Conservation (phyloP, 2,888 invertebrate species). For the Pyrrhia umbra region DNA sequence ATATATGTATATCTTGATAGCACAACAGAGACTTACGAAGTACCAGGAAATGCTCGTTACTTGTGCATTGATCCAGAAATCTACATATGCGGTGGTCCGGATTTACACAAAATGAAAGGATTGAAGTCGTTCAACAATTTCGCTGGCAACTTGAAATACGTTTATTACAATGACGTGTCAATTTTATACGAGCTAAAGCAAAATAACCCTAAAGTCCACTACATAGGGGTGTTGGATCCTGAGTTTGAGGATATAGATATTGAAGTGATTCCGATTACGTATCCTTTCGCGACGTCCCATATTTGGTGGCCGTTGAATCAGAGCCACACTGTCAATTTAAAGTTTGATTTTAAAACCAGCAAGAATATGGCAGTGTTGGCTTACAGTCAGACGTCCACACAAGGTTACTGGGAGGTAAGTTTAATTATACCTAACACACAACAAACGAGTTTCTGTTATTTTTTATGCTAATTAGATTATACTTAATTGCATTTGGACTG, state of each 20-base stretch:
- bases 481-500: slow-evolving; percentile 12
- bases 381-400: slow-evolving; percentile 94
- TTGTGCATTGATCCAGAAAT: slow-evolving; percentile 98
- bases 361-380: slow-evolving; percentile 96
- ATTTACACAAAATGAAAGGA: slow-evolving; percentile 95
- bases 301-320: slow-evolving; percentile 96
- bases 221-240: slow-evolving; percentile 94
- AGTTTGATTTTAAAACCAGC: slow-evolving; percentile 96
- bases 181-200: slow-evolving; percentile 96
- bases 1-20: slow-evolving; percentile 94
- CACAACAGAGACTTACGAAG: slow-evolving; percentile 92
- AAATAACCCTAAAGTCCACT: slow-evolving; percentile 96
- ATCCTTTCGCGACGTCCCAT: slow-evolving; percentile 97
- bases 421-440: slow-evolving; percentile 19
- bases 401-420: slow-evolving; percentile 96
- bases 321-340: slow-evolving; percentile 93
- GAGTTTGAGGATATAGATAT: slow-evolving; percentile 96
- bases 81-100: slow-evolving; percentile 97
- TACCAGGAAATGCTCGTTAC: slow-evolving; percentile 92
- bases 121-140: slow-evolving; percentile 95
- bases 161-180: slow-evolving; percentile 97
- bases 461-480: slow-evolving; percentile 39
- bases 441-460: slow-evolving; percentile 32
- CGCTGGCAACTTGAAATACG: slow-evolving; percentile 96
- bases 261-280: slow-evolving; percentile 96